phyloP scores from a whole-genome alignment of 1,140 invertebrate species.

The Oreohelix idahoensis region DNA sequence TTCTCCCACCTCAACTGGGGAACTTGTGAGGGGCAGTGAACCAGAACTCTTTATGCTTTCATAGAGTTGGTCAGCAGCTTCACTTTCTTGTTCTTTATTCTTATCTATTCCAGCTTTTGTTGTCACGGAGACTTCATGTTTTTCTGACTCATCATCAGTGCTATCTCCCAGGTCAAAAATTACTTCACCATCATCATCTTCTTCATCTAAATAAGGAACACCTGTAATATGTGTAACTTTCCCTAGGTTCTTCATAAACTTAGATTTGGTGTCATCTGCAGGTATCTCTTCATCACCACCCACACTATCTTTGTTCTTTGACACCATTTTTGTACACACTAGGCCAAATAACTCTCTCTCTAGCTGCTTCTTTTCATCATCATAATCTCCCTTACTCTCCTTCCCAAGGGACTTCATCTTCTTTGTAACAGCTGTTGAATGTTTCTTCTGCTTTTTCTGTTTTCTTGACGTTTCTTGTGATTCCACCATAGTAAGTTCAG shows the following conservation, averaged over 20 bases:
- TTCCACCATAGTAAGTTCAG: not conserved
- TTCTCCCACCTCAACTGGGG: not conserved
- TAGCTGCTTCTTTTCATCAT: not conserved
- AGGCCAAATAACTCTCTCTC: not conserved
- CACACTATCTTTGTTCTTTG: not conserved
- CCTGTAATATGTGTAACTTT: no score
- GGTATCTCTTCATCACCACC: not conserved
- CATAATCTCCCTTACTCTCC: not conserved
- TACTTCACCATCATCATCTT: not conserved
- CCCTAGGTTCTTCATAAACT: not conserved
- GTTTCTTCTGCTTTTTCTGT: not conserved
- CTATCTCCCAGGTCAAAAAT: not conserved
- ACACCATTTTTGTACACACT: not conserved
- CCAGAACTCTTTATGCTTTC: not conserved
- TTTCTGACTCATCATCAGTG: constrained; percentile 8
- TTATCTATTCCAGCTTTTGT: not conserved
- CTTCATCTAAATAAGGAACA: not conserved
- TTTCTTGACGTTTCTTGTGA: not conserved
- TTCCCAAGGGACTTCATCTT: not conserved
- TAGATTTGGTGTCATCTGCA: not conserved
- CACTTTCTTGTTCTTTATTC: not conserved
- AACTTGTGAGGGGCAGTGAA: not conserved
- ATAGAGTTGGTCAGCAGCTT: not conserved
- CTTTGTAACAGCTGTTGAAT: not conserved
- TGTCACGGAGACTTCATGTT: not conserved